phyloP scores from a whole-genome alignment of 2,113 vertebrate species.

The Tragelaphus buxtoni region DNA sequence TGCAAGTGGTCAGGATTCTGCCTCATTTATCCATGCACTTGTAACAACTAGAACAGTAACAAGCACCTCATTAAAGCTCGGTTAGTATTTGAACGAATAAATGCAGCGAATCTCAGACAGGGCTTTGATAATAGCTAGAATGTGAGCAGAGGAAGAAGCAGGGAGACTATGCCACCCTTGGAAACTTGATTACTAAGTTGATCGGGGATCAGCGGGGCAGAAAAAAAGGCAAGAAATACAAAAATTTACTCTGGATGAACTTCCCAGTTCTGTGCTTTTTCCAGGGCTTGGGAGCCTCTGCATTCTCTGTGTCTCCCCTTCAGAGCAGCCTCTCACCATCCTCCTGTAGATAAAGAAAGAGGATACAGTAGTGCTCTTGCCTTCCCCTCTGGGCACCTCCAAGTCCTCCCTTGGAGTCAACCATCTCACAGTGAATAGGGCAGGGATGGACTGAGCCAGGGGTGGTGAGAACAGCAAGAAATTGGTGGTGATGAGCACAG shows the following conservation, averaged over 20 bases:
- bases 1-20: not conserved
- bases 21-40: not conserved
- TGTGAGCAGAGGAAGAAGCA: not conserved
- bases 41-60: not conserved
- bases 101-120: not conserved
- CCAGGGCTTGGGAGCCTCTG: not conserved
- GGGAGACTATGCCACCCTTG: not conserved
- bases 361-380: accelerated
- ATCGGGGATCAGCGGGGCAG: not conserved
- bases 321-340: not conserved
- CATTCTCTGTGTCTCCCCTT: not conserved
- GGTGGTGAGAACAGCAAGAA: slow-evolving; percentile 22
- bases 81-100: not conserved
- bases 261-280: not conserved
- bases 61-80: not conserved
- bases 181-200: not conserved
- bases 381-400: not conserved
- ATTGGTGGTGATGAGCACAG: not conserved
- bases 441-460: not conserved
- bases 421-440: not conserved
- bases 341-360: not conserved
- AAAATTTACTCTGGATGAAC: not conserved
- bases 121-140: not conserved
- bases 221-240: not conserved
- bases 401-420: not conserved